Percentiles rank a stretch among this genome's conserved stretches.
These are phyloP conservation scores for Cyrtodaria siliqua DNA, from an alignment of 2,888 invertebrate species.

Conservation along the genomic window DNA sequence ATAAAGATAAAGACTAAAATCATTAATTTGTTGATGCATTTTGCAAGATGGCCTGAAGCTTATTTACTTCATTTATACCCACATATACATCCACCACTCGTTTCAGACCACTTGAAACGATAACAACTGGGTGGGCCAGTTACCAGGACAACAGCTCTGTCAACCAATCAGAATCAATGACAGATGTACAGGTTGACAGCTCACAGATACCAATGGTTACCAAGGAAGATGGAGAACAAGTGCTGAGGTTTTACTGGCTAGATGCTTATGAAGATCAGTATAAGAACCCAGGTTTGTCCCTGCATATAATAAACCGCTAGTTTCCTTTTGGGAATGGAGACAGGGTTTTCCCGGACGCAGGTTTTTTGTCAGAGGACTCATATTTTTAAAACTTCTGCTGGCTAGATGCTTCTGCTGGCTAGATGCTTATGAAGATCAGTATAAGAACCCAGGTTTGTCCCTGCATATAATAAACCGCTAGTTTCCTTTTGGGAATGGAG, in stretches of 20 bases:
- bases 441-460: constrained; percentile 78
- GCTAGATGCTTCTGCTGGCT: constrained; percentile 97
- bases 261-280: constrained; percentile 95
- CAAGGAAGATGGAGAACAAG: constrained; percentile 88
- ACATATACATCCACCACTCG: no score
- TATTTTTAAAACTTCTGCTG: no score
- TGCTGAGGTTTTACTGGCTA: constrained; percentile 93
- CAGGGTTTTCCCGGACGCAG: no score
- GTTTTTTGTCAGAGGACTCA: no score
- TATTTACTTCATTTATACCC: no score
- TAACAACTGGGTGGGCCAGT: constrained; percentile 77
- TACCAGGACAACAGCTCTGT: constrained; percentile 52
- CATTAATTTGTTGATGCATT: no score
- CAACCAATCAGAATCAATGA: constrained; percentile 40
- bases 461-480: no score
- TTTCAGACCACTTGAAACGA: constrained; percentile 9
- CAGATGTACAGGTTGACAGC: constrained; percentile 80
- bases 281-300: constrained; percentile 77
- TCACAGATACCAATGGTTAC: constrained; percentile 87
- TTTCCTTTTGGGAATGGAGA: no score
- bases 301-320: no score
- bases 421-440: constrained; percentile 95
- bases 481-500: no score
- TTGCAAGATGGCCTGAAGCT: no score
- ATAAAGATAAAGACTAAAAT: no score